Base-by-base conservation (phyloP, 2,113 vertebrate species). In the Rana temporaria region DNA sequence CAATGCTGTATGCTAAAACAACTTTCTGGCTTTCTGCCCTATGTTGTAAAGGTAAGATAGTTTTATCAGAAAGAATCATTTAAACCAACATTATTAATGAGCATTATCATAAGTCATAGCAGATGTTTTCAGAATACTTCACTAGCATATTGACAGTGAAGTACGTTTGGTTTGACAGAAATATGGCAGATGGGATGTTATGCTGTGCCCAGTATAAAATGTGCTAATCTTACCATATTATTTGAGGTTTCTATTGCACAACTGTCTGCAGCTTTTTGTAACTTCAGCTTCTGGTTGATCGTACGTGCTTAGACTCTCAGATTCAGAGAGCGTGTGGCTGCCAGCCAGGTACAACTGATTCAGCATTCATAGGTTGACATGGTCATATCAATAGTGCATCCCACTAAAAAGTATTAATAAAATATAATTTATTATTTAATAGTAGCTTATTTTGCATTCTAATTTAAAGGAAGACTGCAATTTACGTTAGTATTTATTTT, bases 231-330 rank as follows among this genome's bases (percentile, higher is more conserved):
- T 22, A 26, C 71, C n/a, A 59, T 67, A 24, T 81, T 69, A 19
- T 55, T 55, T 63, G 6, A 62, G 42, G 69, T 69, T 68, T 48
- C 4, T 26, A 63, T 82, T 73, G 73, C 69, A 57, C 60, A 74
- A 66, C 62, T 59, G 57, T 81, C 79, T 81, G 79, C 68, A 64
- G 57, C 57, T 72, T 34, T 56, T 55, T 72, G 79, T 55, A 81
- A 72, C 69, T 56, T 55, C 57, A 73, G 60, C 56, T 42, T 1
- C 19, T 22, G 18, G 14, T 52, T 65, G 34, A 9, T 66, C 9
- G 17, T 74, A 82, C 70, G 62, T 82, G 62, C 70, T 48, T 26
- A 74, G 62, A 60, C 60, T 55, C 48, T 52, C 64, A 15, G 18
- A 57, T 81, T 64, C 78, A 72, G 6, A 59, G 20, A 52, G 55